These are phyloP conservation scores for Carassius auratus DNA, from an alignment of 2,113 vertebrate genomes.

Conservation along the genomic window DNA sequence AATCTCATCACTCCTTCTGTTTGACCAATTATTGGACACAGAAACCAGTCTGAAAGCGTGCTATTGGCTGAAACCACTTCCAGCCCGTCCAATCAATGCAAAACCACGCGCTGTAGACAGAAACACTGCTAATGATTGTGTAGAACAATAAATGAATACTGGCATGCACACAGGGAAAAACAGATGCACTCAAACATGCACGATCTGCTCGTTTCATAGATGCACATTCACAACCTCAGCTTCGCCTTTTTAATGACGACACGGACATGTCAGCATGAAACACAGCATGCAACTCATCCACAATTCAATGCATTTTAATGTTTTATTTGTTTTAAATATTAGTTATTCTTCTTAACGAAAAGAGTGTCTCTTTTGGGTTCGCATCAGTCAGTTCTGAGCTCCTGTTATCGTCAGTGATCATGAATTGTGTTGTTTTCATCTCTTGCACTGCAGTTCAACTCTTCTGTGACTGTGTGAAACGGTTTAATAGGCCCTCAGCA, in stretches of 20 bases:
- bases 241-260: neutral
- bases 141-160: neutral
- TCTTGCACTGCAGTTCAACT: neutral
- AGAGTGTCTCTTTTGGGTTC: too few species aligned
- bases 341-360: too few species aligned
- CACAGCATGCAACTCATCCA: neutral
- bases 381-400: neutral
- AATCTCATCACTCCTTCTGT: neutral
- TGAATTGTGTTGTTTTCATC: neutral
- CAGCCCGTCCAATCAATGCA: neutral
- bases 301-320: neutral
- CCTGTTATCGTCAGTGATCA: neutral
- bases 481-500: slow-evolving; percentile 21
- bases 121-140: slow-evolving; percentile 4
- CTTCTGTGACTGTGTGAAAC: neutral
- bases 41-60: neutral
- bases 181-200: neutral
- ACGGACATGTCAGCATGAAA: neutral
- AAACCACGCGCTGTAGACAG: neutral
- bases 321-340: too few species aligned
- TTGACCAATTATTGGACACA: slow-evolving; percentile 19
- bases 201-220: neutral
- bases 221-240: neutral
- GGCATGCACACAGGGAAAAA: neutral
- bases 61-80: neutral